phyloP scores from a whole-genome alignment of 2,113 vertebrate genomes.

The Limanda limanda region DNA sequence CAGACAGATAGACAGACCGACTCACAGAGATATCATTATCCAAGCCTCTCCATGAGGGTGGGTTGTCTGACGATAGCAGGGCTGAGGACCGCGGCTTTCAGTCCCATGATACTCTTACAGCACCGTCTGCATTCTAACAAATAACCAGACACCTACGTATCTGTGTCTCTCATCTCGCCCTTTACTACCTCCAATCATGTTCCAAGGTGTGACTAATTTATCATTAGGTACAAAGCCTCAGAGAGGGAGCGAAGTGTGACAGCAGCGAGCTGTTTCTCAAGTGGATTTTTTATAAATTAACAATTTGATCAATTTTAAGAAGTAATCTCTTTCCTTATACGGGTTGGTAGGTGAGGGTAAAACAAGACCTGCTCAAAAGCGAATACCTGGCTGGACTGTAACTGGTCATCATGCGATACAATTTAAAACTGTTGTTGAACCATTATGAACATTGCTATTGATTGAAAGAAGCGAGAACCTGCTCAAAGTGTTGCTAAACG shows the following conservation, averaged over 20 bases:
- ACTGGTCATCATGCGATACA: too few relatives aligned
- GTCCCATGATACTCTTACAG: slow-evolving; percentile 56
- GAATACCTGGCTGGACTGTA: neutral
- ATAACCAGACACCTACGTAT: slow-evolving; percentile 52
- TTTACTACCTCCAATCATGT: slow-evolving; percentile 27
- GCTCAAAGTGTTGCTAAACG: neutral
- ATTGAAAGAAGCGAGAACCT: neutral
- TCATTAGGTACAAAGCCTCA: slow-evolving; percentile 19
- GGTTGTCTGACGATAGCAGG: slow-evolving; percentile 66
- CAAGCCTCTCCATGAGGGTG: slow-evolving; percentile 70
- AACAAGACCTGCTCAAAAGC: neutral
- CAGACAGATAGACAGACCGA: slow-evolving; percentile 73
- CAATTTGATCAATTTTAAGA: neutral
- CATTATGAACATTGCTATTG: neutral
- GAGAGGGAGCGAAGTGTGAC: neutral
- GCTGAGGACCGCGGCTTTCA: slow-evolving; percentile 68
- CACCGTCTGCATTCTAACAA: slow-evolving; percentile 57
- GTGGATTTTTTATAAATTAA: neutral
- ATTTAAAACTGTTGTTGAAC: neutral
- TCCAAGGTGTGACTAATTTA: neutral
- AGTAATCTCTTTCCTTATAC: neutral
- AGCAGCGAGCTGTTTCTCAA: slow-evolving; percentile 5
- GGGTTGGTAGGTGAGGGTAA: neutral
- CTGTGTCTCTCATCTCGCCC: slow-evolving; percentile 30
- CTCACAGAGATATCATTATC: slow-evolving; percentile 80